Base-by-base conservation (phyloP, 2,113 vertebrate species). In the Trogon surrucura region DNA sequence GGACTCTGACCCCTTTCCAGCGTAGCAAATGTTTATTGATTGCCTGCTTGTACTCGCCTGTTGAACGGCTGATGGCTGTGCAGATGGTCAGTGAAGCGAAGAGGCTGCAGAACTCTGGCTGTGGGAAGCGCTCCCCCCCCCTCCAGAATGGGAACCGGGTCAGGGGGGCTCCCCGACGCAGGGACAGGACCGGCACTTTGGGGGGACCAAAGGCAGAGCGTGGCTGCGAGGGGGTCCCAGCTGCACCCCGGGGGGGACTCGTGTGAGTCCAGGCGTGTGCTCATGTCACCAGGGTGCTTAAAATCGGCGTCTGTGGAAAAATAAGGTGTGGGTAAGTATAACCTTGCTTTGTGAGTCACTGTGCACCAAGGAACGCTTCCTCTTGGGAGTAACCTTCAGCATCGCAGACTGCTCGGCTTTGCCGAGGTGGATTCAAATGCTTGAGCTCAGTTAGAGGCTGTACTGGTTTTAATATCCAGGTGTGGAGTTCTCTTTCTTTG, bases 341-440 rank as follows among this genome's bases (percentile, higher is more conserved):
- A 22, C 13, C 23, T 45, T 32, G 25, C 29, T n/a, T 53, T 47
- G 34, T 72, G 45, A 65, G 71, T 72, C 71, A 38, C 5, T 8
- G 23, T 21, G 13, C 64, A 71, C 21, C 18, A 82, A 53, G 62
- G 79, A 82, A 3, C 38, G 11, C 16, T 79, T 79, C 66, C 50
- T 91, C 10, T 25, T 56, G 29, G 10, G 80, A 62, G 0, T 41
- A 53, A 65, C 60, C 34, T 34, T 60, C 77, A 80, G 38, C 38
- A 48, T 80, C 14, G 1, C 2, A 0, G 7, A 1, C 45, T 56
- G 34, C 58, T 48, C 1, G 47, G 5, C 51, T 47, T 32, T 2
- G 2, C 0, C 32, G 56, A 53, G 26, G 22, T 74, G 60, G 74
- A 54, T 66, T 66, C n/a, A 70, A 27, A 16, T 27, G 6, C 16